phyloP scores from a whole-genome alignment of 1,140 invertebrate species.

The Nasonia giraulti region DNA sequence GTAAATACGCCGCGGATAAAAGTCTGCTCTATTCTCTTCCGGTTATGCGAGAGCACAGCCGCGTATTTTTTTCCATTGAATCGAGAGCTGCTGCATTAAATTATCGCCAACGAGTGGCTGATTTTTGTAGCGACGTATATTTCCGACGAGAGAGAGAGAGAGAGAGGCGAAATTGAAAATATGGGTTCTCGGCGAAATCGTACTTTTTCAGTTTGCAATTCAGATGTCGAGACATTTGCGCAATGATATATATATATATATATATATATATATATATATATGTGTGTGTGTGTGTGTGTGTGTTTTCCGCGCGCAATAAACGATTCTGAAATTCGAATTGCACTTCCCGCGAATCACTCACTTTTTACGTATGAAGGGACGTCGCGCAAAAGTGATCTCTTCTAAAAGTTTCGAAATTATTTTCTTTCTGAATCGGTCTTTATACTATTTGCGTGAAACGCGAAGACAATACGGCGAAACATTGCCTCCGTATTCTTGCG shows the following conservation, averaged over 20 bases:
- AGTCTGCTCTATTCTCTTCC: too few relatives aligned
- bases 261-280: too few relatives aligned
- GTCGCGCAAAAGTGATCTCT: neutral
- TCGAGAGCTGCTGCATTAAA: neutral
- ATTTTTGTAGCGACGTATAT: neutral
- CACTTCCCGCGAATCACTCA: neutral
- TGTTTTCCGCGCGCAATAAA: neutral
- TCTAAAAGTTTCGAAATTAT: neutral
- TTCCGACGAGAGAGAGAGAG: too few relatives aligned
- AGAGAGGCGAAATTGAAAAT: neutral
- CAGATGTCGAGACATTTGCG: neutral
- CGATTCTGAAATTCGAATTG: slow-evolving; percentile 19
- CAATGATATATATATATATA: neutral
- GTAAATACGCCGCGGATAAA: neutral
- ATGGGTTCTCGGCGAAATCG: neutral
- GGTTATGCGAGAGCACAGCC: neutral
- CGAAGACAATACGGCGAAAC: too few relatives aligned
- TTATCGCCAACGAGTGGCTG: slow-evolving; percentile 14
- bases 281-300: too few relatives aligned
- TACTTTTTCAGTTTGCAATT: too few relatives aligned
- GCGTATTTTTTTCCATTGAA: neutral
- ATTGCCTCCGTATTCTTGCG: too few relatives aligned
- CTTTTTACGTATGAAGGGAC: neutral
- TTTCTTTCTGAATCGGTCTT: neutral
- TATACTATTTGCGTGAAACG: neutral